Conservation (phyloP, 2,797 vertebrate genomes). For the Luscinia luscinia region DNA sequence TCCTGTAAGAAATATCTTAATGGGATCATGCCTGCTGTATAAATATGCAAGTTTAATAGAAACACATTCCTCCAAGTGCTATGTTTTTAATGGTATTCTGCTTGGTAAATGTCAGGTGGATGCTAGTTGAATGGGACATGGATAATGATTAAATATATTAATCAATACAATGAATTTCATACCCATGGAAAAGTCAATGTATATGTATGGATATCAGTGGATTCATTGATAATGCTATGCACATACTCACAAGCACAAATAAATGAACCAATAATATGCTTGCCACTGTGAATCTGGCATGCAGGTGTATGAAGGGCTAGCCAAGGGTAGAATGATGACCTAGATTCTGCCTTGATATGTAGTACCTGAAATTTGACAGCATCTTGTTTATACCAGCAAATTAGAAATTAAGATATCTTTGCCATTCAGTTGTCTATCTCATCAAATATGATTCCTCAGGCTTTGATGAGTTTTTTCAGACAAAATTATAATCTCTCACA, state of each 20-base stretch:
- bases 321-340: neutral
- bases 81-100: neutral
- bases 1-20: neutral
- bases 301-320: neutral
- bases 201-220: neutral
- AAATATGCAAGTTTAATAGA: neutral
- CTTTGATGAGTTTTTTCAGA: neutral
- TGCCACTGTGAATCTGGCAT: neutral
- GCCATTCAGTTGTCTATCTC: neutral
- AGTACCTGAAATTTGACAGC: neutral
- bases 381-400: neutral
- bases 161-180: neutral
- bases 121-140: neutral
- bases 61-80: neutral
- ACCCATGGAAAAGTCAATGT: neutral
- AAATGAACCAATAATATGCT: neutral
- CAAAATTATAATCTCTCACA: neutral
- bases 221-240: neutral
- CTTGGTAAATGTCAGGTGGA: neutral
- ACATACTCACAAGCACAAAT: neutral
- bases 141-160: neutral
- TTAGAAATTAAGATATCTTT: neutral
- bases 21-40: neutral
- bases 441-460: neutral
- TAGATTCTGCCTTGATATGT: neutral